These are phyloP conservation scores for Papilio gigon DNA, from an alignment of 2,888 invertebrate genomes.

Conservation along the genomic window DNA sequence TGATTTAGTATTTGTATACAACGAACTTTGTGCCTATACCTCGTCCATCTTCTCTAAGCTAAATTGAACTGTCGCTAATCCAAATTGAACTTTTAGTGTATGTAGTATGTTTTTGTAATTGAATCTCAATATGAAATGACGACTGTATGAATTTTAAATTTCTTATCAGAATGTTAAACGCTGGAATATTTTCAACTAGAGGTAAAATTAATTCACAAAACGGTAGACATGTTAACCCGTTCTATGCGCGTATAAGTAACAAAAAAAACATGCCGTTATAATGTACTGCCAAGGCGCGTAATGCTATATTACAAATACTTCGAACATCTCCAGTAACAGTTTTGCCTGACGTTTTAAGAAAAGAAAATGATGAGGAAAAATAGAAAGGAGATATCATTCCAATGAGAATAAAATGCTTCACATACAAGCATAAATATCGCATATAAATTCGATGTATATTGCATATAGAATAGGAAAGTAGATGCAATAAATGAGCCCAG, in stretches of 20 bases:
- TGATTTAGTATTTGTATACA: constrained; percentile 35
- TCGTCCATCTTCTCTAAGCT: constrained; percentile 37
- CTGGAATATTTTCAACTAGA: not conserved
- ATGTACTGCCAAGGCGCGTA: not conserved
- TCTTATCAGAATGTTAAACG: not conserved
- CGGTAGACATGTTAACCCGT: not conserved
- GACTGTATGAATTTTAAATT: not conserved
- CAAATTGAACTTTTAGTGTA: constrained; percentile 41
- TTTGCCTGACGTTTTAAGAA: not conserved
- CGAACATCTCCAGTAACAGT: no score
- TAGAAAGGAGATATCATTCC: not conserved
- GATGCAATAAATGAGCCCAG: constrained; percentile 1
- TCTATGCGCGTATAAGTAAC: no score
- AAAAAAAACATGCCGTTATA: not conserved
- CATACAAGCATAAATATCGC: not conserved
- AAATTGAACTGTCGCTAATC: constrained; percentile 42
- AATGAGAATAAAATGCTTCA: not conserved
- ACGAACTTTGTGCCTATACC: constrained; percentile 30
- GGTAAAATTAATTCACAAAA: not conserved
- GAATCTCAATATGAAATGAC: constrained; percentile 24
- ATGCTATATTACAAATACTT: not conserved
- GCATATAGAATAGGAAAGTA: not conserved
- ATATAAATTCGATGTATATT: not conserved
- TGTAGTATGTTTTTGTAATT: constrained; percentile 38
- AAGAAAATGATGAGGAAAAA: not conserved